Percentiles rank a stretch among this genome's conserved stretches.
Conservation (phyloP, 2,888 invertebrate species). For the Ashinkailepas kermadecensis region DNA sequence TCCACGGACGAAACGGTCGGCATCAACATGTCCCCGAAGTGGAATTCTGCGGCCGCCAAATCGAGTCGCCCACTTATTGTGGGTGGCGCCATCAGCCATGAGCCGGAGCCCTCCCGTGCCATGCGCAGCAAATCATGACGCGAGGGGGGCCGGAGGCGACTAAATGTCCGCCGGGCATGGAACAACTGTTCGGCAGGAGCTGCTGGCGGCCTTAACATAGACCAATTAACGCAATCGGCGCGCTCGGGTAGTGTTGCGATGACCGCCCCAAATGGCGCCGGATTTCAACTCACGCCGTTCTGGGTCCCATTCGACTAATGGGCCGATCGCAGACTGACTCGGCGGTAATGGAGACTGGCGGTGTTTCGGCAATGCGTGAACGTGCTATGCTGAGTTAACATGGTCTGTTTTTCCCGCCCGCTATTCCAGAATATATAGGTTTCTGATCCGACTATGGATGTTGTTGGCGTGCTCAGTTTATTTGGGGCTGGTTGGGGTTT, state of each 20-base stretch:
- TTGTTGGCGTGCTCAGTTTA: too few species aligned
- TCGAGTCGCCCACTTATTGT: background rate
- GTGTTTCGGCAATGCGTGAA: too few species aligned
- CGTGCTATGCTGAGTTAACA: too few species aligned
- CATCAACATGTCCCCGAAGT: background rate
- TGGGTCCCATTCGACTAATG: background rate
- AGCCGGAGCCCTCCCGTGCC: background rate
- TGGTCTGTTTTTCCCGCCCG: too few species aligned
- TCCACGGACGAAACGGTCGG: too few species aligned
- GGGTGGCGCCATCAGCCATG: background rate
- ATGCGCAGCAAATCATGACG: too few species aligned
- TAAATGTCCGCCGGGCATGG: background rate
- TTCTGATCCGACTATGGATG: too few species aligned
- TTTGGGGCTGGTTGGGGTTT: too few species aligned
- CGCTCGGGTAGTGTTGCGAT: background rate
- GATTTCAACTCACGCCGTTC: background rate
- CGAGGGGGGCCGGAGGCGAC: background rate
- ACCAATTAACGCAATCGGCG: background rate
- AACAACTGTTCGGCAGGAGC: background rate
- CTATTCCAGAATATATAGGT: too few species aligned
- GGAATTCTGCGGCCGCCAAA: background rate
- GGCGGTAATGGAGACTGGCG: background rate
- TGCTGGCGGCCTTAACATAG: background rate
- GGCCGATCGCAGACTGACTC: background rate
- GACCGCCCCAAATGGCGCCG: background rate